Base-by-base conservation (phyloP, 2,888 invertebrate genomes). In the Exocentrus adspersus region DNA sequence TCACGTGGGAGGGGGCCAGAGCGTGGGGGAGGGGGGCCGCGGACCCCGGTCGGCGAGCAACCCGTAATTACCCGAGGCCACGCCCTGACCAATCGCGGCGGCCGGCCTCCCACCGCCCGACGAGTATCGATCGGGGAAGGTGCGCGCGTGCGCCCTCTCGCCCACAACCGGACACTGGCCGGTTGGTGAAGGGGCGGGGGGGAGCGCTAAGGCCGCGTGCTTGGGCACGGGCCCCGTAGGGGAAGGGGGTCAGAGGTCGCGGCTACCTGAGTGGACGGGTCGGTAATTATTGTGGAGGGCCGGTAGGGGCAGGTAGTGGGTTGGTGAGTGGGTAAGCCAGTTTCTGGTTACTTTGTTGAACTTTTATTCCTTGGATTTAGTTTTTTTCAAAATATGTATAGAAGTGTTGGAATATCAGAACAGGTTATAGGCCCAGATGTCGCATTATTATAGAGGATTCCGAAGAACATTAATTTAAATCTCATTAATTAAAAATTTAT, bases 21-120 rank as follows among this genome's bases (percentile, higher is more conserved):
- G 37, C 12, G 37, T n/a, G 5, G 14, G 63, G 65, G 41, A 56
- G 59, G 57, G 58, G 74, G 57, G 69, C 80, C 66, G 58, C 64
- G 70, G 73, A 74, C 77, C 77, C 77, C 70, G 76, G 80, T 83
- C 84, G 85, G 84, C 84, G 81, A n/a, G n/a, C n/a, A n/a, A n/a
- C n/a, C 37, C 37, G 80, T 81, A 82, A 82, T 82, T 82, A 82
- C 81, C 79, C 80, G 79, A 80, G 76, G 78, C 81, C 74, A 79
- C 80, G 80, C 81, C 82, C 80, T 77, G 78, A 79, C 83, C 82
- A 82, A 82, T 82, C 76, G 80, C 77, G 75, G 72, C 63, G 69
- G 60, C 63, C 60, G 45, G 54, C 72, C 70, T 74, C 72, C 77
- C 72, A 74, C 73, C 76, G 70, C 73, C 71, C 69, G 72, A 70